These are phyloP conservation scores for Dysidea cf. avara DNA, from an alignment of 37 sponge, comb jelly and placozoan genomes.

Conservation along the genomic window DNA sequence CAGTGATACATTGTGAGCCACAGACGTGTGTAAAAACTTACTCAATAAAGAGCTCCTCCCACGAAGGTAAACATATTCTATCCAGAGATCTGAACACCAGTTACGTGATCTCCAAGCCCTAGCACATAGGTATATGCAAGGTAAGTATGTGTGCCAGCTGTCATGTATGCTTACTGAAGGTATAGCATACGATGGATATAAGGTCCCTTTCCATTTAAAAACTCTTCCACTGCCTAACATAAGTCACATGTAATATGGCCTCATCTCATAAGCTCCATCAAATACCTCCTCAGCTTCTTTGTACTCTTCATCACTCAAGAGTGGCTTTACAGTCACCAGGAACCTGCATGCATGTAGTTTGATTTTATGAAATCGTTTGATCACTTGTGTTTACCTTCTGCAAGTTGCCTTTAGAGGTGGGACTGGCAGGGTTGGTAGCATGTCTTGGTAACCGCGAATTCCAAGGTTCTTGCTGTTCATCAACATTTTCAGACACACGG, in stretches of 20 bases:
- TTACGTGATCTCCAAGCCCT: constrained; percentile 55
- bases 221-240: constrained; percentile 49
- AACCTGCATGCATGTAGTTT: constrained; percentile 42
- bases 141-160: too few species aligned
- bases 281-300: constrained; percentile 35
- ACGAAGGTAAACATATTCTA: constrained; percentile 66
- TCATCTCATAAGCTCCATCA: too few species aligned
- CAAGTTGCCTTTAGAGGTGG: constrained; percentile 63
- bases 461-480: constrained; percentile 43
- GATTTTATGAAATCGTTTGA: background rate
- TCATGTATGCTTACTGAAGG: constrained; percentile 27
- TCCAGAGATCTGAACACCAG: constrained; percentile 70
- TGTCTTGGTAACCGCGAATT: constrained; percentile 54
- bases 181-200: constrained; percentile 46
- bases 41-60: constrained; percentile 58
- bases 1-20: too few species aligned
- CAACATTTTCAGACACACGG: constrained; percentile 39
- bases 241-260: background rate
- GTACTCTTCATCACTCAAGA: constrained; percentile 64
- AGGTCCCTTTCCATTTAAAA: constrained; percentile 31
- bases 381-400: constrained; percentile 33
- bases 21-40: constrained; percentile 23
- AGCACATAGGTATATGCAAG: background rate
- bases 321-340: constrained; percentile 57
- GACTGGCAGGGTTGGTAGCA: constrained; percentile 67